phyloP scores from a whole-genome alignment of 2,888 invertebrate species.

The Synergus laeviventris region DNA sequence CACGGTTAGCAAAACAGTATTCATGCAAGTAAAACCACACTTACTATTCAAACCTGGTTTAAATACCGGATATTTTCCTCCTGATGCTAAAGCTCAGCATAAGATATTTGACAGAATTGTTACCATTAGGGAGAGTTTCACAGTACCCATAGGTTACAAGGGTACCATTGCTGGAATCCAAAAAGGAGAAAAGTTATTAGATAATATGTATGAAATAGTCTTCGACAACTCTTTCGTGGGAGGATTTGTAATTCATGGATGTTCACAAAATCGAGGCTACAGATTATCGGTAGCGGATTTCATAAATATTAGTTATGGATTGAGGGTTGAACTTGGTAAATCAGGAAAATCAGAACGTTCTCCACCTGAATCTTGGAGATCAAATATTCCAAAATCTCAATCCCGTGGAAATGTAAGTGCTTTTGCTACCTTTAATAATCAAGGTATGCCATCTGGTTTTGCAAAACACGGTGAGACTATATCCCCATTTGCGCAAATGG shows the following conservation, averaged over 20 bases:
- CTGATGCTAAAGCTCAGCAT: constrained; percentile 83
- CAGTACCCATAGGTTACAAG: constrained; percentile 88
- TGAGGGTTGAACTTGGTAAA: constrained; percentile 72
- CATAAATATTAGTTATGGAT: constrained; percentile 81
- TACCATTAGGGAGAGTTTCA: constrained; percentile 84
- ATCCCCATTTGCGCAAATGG: constrained; percentile 23
- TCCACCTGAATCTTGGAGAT: constrained; percentile 33
- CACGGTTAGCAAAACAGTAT: constrained; percentile 77
- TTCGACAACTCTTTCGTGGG: constrained; percentile 87
- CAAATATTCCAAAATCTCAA: constrained; percentile 24
- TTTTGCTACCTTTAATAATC: constrained; percentile 57
- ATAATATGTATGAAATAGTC: constrained; percentile 85
- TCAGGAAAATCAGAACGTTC: constrained; percentile 58
- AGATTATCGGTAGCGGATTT: constrained; percentile 78
- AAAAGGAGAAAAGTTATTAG: constrained; percentile 77
- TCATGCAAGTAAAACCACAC: constrained; percentile 88
- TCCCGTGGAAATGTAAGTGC: constrained; percentile 51
- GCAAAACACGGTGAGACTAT: constrained; percentile 26
- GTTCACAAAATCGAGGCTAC: constrained; percentile 77
- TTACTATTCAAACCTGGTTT: constrained; percentile 82
- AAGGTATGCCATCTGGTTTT: constrained; percentile 12
- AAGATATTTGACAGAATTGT: constrained; percentile 90
- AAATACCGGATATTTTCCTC: constrained; percentile 79
- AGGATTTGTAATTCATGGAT: constrained; percentile 78
- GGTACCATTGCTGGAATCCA: constrained; percentile 90